Evolutionary conservation across 2,797 vertebrate species (phyloP).

Genomic region (Otus scops): DNA sequence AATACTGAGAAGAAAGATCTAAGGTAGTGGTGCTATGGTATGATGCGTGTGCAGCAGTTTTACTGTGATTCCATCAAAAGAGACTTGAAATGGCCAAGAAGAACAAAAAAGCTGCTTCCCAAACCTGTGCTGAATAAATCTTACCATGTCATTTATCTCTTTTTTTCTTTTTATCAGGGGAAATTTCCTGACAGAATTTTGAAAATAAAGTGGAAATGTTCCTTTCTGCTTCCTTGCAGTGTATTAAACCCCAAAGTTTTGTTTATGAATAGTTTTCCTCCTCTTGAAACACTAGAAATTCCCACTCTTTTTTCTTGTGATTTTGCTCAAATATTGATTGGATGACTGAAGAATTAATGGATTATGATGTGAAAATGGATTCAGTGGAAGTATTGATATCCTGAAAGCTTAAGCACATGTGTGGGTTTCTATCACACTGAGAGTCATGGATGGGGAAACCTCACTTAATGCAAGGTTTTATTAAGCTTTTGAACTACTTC

Average conservation of each 20-base stretch:
- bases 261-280: neutral
- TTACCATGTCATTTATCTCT: neutral
- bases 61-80: neutral
- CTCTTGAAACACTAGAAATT: neutral
- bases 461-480: neutral
- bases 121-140: neutral
- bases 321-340: neutral
- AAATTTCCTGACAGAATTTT: neutral
- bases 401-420: neutral
- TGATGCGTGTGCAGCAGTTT: neutral
- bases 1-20: neutral
- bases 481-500: neutral
- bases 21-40: rapidly evolving
- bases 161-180: neutral
- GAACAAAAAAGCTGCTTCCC: neutral
- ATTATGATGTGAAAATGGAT: neutral
- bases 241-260: neutral
- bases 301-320: neutral
- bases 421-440: neutral
- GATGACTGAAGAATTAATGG: neutral
- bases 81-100: neutral
- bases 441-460: neutral
- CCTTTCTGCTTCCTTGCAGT: neutral
- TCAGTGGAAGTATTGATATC: neutral
- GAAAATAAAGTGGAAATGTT: neutral